phyloP scores from a whole-genome alignment of 2,888 invertebrate genomes.

The Caenorhabditis becei region DNA sequence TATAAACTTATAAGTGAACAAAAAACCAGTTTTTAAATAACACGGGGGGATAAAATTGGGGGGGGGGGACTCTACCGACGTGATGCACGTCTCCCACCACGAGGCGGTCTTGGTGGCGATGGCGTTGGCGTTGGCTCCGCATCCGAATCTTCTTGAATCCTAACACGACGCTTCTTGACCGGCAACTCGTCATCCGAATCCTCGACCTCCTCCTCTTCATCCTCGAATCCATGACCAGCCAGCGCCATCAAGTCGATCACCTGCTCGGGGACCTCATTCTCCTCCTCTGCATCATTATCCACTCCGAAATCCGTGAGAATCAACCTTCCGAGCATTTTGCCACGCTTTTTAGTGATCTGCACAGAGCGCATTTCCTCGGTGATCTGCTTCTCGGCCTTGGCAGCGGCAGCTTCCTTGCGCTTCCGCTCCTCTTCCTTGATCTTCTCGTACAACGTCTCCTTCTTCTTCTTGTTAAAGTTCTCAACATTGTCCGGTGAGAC shows the following conservation, averaged over 20 bases:
- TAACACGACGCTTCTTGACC: background rate
- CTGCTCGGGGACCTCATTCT: background rate
- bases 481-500: slow-evolving; percentile 18
- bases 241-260: background rate
- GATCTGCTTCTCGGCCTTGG: background rate
- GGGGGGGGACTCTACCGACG: too few species aligned
- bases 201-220: background rate
- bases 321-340: background rate
- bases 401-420: background rate
- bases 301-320: background rate
- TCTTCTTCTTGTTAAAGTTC: background rate
- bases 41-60: too few species aligned
- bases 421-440: background rate
- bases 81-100: background rate
- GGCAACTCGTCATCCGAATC: background rate
- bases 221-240: background rate
- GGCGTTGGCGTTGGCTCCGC: background rate
- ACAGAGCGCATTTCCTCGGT: background rate
- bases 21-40: too few species aligned
- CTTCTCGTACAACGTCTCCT: background rate
- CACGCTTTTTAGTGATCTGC: background rate
- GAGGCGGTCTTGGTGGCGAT: background rate
- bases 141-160: background rate
- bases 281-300: background rate
- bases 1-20: too few species aligned